Evolutionary conservation across 2,797 vertebrate genomes (phyloP).

Genomic region (Apodemus agrarius): DNA sequence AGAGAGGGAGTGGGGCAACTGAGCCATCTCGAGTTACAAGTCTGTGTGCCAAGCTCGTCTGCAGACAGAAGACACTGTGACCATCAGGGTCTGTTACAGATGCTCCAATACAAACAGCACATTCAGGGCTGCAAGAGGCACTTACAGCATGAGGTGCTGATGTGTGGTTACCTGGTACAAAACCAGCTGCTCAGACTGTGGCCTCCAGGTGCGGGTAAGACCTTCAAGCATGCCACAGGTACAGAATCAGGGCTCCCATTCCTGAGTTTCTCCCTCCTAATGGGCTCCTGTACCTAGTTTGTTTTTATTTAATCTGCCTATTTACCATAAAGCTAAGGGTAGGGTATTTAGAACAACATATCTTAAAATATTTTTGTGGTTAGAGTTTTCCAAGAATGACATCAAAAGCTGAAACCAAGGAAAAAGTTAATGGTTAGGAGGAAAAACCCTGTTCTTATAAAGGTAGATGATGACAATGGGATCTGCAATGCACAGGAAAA

Average conservation of each 20-base stretch:
- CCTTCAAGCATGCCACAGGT: accelerated
- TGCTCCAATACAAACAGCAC: neutral
- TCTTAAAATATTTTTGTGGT: neutral
- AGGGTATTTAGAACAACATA: neutral
- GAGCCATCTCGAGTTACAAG: conserved; percentile 93
- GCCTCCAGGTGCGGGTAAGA: accelerated
- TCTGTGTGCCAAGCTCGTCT: conserved; percentile 94
- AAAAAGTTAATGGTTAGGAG: accelerated
- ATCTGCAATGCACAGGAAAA: accelerated
- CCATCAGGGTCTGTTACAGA: accelerated
- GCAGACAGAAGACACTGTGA: conserved; percentile 71
- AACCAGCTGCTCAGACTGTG: accelerated
- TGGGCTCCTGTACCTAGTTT: neutral
- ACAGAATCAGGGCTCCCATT: accelerated
- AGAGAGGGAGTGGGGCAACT: conserved; percentile 95
- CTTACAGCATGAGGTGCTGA: accelerated
- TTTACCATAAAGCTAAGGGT: neutral
- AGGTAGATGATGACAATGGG: neutral
- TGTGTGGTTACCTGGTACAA: accelerated
- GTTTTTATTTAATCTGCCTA: neutral
- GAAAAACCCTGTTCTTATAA: too few relatives aligned
- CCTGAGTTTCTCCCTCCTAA: neutral
- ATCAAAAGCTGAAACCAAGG: neutral
- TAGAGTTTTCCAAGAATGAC: neutral
- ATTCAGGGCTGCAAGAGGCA: neutral